Evolutionary conservation across 2,113 vertebrate species (phyloP).

Genomic region (Amphiprion ocellaris): DNA sequence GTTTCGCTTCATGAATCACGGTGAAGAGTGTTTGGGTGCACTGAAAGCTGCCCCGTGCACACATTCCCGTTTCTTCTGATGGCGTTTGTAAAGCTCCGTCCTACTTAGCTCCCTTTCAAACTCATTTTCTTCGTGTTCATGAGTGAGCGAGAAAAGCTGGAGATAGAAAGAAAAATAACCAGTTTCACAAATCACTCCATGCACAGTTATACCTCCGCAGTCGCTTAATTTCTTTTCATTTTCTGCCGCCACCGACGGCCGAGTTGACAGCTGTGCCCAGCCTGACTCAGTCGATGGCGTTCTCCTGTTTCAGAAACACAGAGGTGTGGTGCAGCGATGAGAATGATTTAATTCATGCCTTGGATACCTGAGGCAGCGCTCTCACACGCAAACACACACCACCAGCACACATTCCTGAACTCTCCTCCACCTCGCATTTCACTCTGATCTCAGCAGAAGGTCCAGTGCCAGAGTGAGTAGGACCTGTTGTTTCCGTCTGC

Average conservation of each 20-base stretch:
- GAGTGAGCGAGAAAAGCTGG: constrained; percentile 52
- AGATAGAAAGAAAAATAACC: constrained; percentile 66
- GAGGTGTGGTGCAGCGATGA: constrained; percentile 57
- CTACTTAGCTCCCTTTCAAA: constrained; percentile 10
- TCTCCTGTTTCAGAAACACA: constrained; percentile 57
- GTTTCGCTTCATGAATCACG: constrained; percentile 42
- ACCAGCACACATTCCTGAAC: constrained; percentile 58
- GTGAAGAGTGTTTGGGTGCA: constrained; percentile 40
- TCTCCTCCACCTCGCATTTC: constrained; percentile 65
- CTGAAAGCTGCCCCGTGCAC: constrained; percentile 21
- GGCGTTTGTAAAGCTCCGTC: constrained; percentile 41
- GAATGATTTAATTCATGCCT: constrained; percentile 67
- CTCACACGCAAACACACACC: constrained; percentile 35
- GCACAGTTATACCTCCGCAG: constrained; percentile 57
- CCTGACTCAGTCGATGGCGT: constrained; percentile 40
- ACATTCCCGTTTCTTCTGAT: constrained; percentile 33
- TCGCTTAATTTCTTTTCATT: constrained; percentile 62
- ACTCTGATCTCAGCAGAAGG: constrained; percentile 71
- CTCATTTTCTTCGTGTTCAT: constrained; percentile 31
- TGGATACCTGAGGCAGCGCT: constrained; percentile 66
- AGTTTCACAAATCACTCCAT: constrained; percentile 73
- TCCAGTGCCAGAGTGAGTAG: constrained; percentile 55
- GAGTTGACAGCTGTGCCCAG: constrained; percentile 42
- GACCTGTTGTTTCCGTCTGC: constrained; percentile 79
- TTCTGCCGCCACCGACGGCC: constrained; percentile 43